phyloP scores from a whole-genome alignment of 2,797 vertebrate species.

The Coranthus polyacanthus region DNA sequence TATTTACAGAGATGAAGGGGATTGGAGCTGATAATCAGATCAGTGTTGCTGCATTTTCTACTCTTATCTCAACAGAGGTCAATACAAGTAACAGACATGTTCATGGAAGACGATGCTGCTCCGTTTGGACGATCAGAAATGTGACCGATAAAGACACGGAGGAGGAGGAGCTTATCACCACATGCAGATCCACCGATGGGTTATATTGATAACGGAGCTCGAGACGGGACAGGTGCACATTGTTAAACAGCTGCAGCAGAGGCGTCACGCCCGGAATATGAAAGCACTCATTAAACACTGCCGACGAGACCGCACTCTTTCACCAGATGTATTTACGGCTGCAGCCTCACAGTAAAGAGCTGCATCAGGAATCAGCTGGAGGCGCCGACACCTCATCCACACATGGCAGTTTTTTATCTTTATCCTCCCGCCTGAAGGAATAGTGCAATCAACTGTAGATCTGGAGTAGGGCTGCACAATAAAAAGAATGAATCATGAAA shows the following conservation, averaged over 20 bases:
- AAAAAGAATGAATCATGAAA: too few relatives aligned
- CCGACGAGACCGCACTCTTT: slow-evolving; percentile 33
- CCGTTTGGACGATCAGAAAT: background rate
- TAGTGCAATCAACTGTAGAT: too few relatives aligned
- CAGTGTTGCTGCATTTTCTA: too few relatives aligned
- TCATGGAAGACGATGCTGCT: too few relatives aligned
- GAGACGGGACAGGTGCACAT: slow-evolving; percentile 56
- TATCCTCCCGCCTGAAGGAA: too few relatives aligned
- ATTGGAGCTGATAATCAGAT: background rate
- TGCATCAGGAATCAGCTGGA: slow-evolving; percentile 35
- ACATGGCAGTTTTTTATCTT: background rate
- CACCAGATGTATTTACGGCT: slow-evolving; percentile 50
- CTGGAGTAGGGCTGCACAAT: too few relatives aligned
- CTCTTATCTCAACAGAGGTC: background rate
- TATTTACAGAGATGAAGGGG: too few relatives aligned
- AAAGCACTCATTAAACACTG: slow-evolving; percentile 60
- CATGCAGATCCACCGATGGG: slow-evolving; percentile 28
- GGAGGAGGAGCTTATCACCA: background rate
- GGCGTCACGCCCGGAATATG: slow-evolving; percentile 63
- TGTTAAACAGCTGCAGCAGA: slow-evolving; percentile 60
- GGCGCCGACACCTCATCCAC: slow-evolving; percentile 29
- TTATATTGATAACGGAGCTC: slow-evolving; percentile 54
- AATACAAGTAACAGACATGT: background rate
- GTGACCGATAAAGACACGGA: slow-evolving; percentile 1
- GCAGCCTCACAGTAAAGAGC: slow-evolving; percentile 51